These are phyloP conservation scores for Propsilocerus akamusi DNA, from an alignment of 1,140 invertebrate species.

Conservation along the genomic window DNA sequence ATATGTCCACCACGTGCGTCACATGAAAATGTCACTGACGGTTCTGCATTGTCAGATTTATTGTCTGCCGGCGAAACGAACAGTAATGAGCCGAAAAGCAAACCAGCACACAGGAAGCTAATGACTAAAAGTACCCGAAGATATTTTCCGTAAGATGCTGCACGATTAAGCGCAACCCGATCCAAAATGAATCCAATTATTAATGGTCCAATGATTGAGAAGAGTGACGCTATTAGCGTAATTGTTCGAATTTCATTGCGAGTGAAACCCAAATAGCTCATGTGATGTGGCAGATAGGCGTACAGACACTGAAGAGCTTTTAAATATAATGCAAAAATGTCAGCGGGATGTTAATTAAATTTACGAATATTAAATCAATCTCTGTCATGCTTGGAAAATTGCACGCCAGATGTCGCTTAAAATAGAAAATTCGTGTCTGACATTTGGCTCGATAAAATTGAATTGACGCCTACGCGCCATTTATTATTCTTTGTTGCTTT, in stretches of 20 bases:
- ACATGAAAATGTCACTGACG: conserved; percentile 45
- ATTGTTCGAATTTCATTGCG: conserved; percentile 47
- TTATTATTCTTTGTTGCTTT: background rate
- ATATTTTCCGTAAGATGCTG: conserved; percentile 15
- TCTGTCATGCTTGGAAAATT: background rate
- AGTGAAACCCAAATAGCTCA: conserved; percentile 45
- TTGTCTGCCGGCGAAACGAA: conserved; percentile 41
- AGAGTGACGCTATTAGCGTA: conserved; percentile 48
- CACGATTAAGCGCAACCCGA: conserved; percentile 26
- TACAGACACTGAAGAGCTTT: conserved; percentile 31
- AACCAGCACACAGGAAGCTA: conserved; percentile 40
- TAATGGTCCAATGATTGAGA: conserved; percentile 47
- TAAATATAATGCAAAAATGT: no score
- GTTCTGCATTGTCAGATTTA: conserved; percentile 30
- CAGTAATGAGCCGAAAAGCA: conserved; percentile 40
- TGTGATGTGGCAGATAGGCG: conserved; percentile 54
- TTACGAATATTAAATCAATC: background rate
- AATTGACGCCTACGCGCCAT: background rate
- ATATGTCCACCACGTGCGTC: conserved; percentile 40
- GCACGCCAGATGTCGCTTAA: background rate
- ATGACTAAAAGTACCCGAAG: conserved; percentile 46
- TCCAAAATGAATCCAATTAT: conserved; percentile 48
- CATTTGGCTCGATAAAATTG: background rate
- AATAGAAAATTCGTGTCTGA: background rate
- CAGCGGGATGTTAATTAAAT: background rate